phyloP scores from a whole-genome alignment of 2,888 invertebrate genomes.

The Parochlus steinenii region DNA sequence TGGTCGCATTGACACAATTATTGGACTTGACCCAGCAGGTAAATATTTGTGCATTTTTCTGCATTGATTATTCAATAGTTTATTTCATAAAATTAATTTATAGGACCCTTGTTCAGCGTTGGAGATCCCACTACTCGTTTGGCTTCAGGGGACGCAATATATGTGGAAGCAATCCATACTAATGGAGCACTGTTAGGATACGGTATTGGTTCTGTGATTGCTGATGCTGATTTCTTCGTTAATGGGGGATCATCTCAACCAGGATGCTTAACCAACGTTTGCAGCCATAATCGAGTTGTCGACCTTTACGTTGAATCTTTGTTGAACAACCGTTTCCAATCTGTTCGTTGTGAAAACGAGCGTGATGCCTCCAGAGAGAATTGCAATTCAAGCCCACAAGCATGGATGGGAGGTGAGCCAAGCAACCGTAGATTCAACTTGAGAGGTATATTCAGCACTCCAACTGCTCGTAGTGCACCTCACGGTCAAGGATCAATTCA shows the following conservation, averaged over 20 bases:
- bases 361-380: conserved; percentile 16
- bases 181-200: conserved; percentile 2
- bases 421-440: background rate
- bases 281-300: conserved; percentile 9
- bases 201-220: conserved; percentile 17
- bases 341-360: conserved; percentile 15
- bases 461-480: conserved; percentile 1
- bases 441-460: background rate
- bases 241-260: conserved; percentile 7
- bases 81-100: too few species aligned
- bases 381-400: conserved; percentile 20
- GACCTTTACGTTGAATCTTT: conserved; percentile 9
- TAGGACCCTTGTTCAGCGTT: background rate
- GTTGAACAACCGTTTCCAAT: conserved; percentile 13
- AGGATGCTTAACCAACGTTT: conserved; percentile 1
- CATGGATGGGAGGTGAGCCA: too few species aligned
- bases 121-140: conserved; percentile 2
- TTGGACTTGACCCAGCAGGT: conserved; percentile 11
- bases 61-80: too few species aligned
- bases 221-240: conserved; percentile 7
- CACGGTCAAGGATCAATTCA: conserved; percentile 1
- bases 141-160: conserved; percentile 4
- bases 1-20: conserved; percentile 4
- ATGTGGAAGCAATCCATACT: conserved; percentile 11
- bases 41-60: too few species aligned